A percentile compares a stretch with the other conserved stretches of the same genome.
phyloP scores from a whole-genome alignment of 2,113 vertebrate genomes.

The Polyodon spathula region DNA sequence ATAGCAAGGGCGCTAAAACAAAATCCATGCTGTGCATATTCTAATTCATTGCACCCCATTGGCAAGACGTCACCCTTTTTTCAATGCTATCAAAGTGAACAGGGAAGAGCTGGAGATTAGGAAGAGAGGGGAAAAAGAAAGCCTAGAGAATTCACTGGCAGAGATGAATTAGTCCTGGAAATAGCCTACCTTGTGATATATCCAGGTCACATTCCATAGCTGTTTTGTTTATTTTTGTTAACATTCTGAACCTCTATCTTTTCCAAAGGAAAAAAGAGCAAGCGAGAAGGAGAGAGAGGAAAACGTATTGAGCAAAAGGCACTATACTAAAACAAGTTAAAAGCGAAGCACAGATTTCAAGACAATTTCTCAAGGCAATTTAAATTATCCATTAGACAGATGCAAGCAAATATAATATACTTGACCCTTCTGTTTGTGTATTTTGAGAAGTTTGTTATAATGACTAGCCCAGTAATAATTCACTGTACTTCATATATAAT shows the following conservation, averaged over 20 bases:
- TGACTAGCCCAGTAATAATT: constrained; percentile 75
- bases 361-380: constrained; percentile 33
- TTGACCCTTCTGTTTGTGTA: constrained; percentile 69
- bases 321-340: constrained; percentile 25
- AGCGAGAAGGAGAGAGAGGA: constrained; percentile 18
- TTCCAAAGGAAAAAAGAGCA: constrained; percentile 23
- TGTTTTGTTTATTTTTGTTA: constrained; percentile 6
- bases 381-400: constrained; percentile 33
- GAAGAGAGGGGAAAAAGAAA: constrained; percentile 30
- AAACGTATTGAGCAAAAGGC: constrained; percentile 20
- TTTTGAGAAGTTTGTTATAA: constrained; percentile 86
- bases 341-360: constrained; percentile 27
- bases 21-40: background rate
- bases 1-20: background rate
- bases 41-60: constrained; percentile 5
- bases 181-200: constrained; percentile 46
- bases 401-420: constrained; percentile 62
- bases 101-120: constrained; percentile 32
- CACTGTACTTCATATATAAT: constrained; percentile 87
- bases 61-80: constrained; percentile 5
- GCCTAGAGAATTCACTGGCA: constrained; percentile 46
- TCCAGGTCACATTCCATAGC: constrained; percentile 38
- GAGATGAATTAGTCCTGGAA: constrained; percentile 60
- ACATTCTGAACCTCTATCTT: constrained; percentile 24
- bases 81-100: constrained; percentile 32